phyloP scores from a whole-genome alignment of 2,888 invertebrate genomes.

The Siphlonurus alternatus region DNA sequence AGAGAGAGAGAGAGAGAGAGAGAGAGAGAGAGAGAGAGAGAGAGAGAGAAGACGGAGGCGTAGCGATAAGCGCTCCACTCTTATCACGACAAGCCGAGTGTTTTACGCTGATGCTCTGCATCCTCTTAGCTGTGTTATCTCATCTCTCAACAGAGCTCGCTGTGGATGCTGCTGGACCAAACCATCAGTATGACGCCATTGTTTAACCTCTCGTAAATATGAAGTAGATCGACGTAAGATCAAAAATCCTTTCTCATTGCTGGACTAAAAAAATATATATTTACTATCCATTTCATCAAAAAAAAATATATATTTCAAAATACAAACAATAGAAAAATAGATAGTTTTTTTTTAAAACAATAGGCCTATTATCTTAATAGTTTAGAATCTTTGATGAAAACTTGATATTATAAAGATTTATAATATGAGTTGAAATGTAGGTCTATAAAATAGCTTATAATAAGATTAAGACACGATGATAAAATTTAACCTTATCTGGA shows the following conservation, averaged over 20 bases:
- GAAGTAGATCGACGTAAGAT: neutral
- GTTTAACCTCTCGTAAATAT: neutral
- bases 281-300: neutral
- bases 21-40: neutral
- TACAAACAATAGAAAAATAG: neutral
- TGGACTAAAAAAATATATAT: too few relatives aligned
- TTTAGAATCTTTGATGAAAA: neutral
- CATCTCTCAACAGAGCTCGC: neutral
- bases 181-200: neutral
- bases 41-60: neutral
- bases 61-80: neutral
- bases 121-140: neutral
- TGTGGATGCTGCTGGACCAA: too few relatives aligned
- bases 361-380: conserved; percentile 2
- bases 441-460: neutral
- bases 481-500: neutral
- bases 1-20: neutral
- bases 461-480: conserved; percentile 1
- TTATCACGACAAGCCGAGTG: neutral
- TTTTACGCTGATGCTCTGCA: neutral
- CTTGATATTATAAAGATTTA: too few relatives aligned
- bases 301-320: neutral
- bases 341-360: neutral
- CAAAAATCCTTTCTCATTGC: neutral
- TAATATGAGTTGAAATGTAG: neutral